A percentile compares a stretch with the other conserved stretches of the same genome.
Evolutionary conservation across 2,888 invertebrate species (phyloP).

Genomic region (Disparrhopalites patrizii): DNA sequence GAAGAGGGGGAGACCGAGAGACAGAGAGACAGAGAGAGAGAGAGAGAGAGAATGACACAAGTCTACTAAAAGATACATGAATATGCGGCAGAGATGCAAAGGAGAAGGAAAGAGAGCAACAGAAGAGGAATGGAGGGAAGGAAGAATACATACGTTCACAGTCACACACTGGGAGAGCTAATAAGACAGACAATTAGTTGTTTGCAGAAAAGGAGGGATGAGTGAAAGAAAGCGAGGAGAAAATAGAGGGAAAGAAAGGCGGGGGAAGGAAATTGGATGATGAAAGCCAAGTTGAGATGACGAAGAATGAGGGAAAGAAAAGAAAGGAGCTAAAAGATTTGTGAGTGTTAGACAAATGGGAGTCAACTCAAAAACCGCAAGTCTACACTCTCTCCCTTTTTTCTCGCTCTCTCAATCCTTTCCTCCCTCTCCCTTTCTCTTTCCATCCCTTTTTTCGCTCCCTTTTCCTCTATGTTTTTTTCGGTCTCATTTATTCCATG

Average conservation of each 20-base stretch:
- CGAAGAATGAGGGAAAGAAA: too few relatives aligned
- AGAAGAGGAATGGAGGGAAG: background rate
- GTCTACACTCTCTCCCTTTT: too few relatives aligned
- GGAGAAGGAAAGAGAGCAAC: background rate
- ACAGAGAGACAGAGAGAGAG: background rate
- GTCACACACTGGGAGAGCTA: too few relatives aligned
- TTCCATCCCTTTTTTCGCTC: too few relatives aligned
- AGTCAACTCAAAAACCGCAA: background rate
- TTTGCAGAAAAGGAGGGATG: conserved; percentile 18
- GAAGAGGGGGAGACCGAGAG: background rate
- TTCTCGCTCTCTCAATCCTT: background rate
- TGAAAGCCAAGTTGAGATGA: too few relatives aligned
- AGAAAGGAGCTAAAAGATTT: background rate
- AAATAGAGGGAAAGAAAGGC: background rate
- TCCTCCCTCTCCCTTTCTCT: too few relatives aligned
- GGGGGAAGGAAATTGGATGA: background rate
- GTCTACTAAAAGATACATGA: too few relatives aligned
- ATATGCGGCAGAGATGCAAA: too few relatives aligned
- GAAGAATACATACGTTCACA: background rate
- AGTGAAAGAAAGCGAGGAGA: conserved; percentile 8
- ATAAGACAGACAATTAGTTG: conserved; percentile 22
- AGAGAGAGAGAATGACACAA: too few relatives aligned
- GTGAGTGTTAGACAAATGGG: conserved; percentile 3
- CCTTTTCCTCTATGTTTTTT: too few relatives aligned
- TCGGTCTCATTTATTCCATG: too few relatives aligned